Base-by-base conservation (phyloP, 2,888 invertebrate genomes). In the Corythucha ciliata region DNA sequence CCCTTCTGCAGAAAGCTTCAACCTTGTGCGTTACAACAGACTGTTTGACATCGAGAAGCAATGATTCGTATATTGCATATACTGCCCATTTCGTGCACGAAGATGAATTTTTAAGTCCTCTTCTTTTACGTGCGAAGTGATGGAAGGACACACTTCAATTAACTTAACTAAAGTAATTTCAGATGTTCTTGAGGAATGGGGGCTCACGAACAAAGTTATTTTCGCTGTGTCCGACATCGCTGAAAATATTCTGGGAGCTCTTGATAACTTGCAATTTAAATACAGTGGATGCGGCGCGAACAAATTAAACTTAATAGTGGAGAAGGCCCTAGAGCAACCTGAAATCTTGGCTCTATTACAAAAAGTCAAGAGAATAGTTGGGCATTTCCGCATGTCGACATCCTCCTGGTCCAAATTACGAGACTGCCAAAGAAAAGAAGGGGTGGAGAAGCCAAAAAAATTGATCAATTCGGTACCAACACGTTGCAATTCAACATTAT, bases 381-480 rank as follows among this genome's bases (percentile, higher is more conserved):
- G n/a, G 2, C 29, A 37, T 14, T 44, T 44, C 29, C 16, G 24
- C n/a, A 18, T n/a, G 8, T 37, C 32, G 16, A 45, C 37, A 3
- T n/a, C n/a, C 16, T 45, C 45, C 3, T 45, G 33, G 45, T 20
- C n/a, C 12, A 45, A 45, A 21, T 20, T 47, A 12, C 18, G 12
- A 12, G 45, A 45, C 7, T 14, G 12, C 33, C 45, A 45, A 21
- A 33, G 4, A 4, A 45, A 12, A 12, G 24, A 42, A n/a, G 42
- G 24, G 12, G 12, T 18, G 16, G n/a, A 18, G 18, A 21, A 14
- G 10, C 45, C 33, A 18, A 47, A 47, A 21, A 47, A 47, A 18
- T 20, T 47, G 6, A 14, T 36, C 12, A 47, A 47, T 25, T 47
- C 47, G 10, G n/a, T 47, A 4, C 47, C 47, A 47, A 47, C 47